Evolutionary conservation across 2,888 invertebrate genomes (phyloP).

Genomic region (Platycnemis pennipes): DNA sequence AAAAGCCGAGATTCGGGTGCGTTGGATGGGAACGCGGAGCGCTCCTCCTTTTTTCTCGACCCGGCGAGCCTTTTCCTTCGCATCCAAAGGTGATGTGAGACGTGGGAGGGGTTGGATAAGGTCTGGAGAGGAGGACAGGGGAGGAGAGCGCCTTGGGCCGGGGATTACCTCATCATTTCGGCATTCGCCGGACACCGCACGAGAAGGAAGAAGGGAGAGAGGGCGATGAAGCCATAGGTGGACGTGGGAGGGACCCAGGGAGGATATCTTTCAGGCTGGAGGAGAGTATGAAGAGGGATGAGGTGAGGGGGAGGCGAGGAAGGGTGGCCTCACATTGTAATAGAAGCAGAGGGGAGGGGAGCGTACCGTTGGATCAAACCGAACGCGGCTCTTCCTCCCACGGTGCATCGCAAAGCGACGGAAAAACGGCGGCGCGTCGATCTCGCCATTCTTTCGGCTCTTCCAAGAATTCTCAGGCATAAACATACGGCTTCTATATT

Average conservation of each 20-base stretch:
- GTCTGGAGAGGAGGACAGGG: background rate
- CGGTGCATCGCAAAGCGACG: background rate
- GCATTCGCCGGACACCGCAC: background rate
- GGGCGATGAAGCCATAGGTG: slow-evolving; percentile 17
- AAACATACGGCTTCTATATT: background rate
- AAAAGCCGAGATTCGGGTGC: background rate
- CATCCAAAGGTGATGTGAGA: background rate
- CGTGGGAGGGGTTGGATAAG: too few species aligned
- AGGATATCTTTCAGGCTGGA: too few species aligned
- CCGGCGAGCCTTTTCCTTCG: background rate
- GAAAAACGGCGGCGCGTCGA: background rate
- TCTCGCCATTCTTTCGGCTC: background rate
- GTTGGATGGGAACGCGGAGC: background rate
- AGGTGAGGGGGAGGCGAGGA: background rate
- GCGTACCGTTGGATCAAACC: slow-evolving; percentile 24
- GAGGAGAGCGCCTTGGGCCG: background rate
- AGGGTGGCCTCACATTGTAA: background rate
- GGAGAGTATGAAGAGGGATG: too few species aligned
- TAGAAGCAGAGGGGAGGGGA: background rate
- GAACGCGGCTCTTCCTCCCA: background rate
- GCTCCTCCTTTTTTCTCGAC: background rate
- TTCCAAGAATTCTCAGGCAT: background rate
- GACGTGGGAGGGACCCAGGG: slow-evolving; percentile 10
- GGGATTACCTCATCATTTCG: slow-evolving; percentile 26
- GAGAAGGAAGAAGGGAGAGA: background rate